phyloP scores from a whole-genome alignment of 2,888 invertebrate genomes.

The Tipula lateralis region DNA sequence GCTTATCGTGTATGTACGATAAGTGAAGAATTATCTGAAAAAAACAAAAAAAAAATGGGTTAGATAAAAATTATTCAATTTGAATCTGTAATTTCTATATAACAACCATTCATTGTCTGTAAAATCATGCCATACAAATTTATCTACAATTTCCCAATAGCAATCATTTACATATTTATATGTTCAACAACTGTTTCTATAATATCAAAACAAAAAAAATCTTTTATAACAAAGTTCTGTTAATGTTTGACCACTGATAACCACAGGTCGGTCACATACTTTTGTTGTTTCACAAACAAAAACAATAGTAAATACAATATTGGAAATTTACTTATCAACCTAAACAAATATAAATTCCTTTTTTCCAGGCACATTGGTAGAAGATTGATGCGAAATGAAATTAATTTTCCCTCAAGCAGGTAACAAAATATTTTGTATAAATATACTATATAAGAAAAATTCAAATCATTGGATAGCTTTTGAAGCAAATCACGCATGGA shows the following conservation, averaged over 20 bases:
- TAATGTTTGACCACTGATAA: not conserved
- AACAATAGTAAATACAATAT: too few relatives aligned
- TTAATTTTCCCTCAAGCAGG: not conserved
- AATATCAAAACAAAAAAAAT: too few relatives aligned
- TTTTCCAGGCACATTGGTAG: not conserved
- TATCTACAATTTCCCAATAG: too few relatives aligned
- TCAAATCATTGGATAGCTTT: not conserved
- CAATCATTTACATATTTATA: too few relatives aligned
- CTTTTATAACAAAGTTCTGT: not conserved
- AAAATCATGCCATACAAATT: too few relatives aligned
- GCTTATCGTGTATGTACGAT: not conserved
- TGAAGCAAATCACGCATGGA: not conserved
- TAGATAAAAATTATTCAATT: too few relatives aligned
- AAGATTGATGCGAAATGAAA: not conserved
- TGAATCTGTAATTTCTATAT: too few relatives aligned
- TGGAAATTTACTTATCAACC: not conserved
- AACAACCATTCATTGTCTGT: too few relatives aligned
- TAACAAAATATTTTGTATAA: conserved; percentile 5
- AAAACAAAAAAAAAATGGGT: not conserved
- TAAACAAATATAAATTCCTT: not conserved
- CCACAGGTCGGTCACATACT: not conserved
- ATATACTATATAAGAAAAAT: not conserved
- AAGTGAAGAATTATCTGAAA: not conserved
- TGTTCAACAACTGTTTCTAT: too few relatives aligned
- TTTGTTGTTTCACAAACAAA: not conserved